A percentile compares a stretch with the other conserved stretches of the same genome.
phyloP scores from a whole-genome alignment of 2,113 vertebrate genomes.

The Macroglossus sobrinus region DNA sequence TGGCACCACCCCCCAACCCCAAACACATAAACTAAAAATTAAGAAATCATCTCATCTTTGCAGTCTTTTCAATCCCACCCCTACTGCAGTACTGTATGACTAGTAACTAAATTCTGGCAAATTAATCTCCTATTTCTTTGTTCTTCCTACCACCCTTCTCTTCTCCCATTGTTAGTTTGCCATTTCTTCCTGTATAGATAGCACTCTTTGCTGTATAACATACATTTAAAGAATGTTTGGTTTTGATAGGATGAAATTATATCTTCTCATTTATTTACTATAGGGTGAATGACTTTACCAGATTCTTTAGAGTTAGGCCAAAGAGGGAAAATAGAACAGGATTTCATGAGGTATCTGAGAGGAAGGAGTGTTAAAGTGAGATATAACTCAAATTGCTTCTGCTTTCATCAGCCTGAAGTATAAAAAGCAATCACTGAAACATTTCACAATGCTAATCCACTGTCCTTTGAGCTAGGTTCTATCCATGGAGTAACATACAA shows the following conservation, averaged over 20 bases:
- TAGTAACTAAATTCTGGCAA: neutral
- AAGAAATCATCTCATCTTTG: neutral
- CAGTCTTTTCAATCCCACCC: neutral
- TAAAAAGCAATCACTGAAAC: neutral
- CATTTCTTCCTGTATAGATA: neutral
- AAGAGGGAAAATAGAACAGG: neutral
- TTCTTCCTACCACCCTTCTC: neutral
- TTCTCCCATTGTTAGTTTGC: neutral
- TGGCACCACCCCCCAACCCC: neutral
- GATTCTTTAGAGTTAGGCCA: neutral
- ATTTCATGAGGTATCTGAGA: neutral
- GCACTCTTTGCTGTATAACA: neutral
- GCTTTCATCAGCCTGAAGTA: neutral
- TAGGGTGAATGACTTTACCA: neutral
- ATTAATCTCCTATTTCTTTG: neutral
- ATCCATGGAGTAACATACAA: neutral
- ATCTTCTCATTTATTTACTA: neutral
- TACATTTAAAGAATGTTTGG: neutral
- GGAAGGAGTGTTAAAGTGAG: neutral
- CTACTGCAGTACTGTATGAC: neutral
- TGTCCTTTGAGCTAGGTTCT: neutral
- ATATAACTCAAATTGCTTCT: neutral
- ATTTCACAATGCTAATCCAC: neutral
- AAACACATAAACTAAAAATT: neutral
- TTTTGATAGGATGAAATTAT: neutral